Conservation (phyloP, 2,888 invertebrate genomes). For the Apamea monoglypha region DNA sequence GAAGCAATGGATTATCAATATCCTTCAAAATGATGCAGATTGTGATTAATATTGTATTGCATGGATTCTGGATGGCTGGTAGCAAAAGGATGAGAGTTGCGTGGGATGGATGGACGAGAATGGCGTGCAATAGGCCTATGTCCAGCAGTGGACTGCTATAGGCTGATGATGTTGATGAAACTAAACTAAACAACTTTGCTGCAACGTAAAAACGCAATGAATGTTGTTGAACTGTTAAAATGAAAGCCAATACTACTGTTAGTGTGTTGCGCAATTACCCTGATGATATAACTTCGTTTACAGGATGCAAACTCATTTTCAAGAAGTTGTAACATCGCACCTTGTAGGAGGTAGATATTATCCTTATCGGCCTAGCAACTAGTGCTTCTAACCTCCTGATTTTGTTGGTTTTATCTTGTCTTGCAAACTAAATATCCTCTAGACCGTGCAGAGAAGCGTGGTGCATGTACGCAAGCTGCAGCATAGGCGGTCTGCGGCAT, state of each 20-base stretch:
- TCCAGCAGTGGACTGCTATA: no score
- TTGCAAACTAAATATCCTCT: constrained; percentile 24
- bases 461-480: constrained; percentile 85
- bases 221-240: not conserved
- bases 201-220: not conserved
- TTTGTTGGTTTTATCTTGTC: not conserved
- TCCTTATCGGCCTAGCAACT: not conserved
- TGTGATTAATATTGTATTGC: no score
- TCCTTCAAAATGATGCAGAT: no score
- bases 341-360: not conserved
- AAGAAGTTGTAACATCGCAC: not conserved
- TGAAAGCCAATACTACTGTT: not conserved
- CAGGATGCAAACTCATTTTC: not conserved
- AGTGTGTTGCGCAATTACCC: not conserved
- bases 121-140: no score
- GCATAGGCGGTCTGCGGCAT: constrained; percentile 88
- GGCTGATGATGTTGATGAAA: not conserved
- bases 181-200: not conserved
- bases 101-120: no score
- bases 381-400: not conserved
- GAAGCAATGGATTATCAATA: no score
- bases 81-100: no score
- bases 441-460: constrained; percentile 57
- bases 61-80: no score
- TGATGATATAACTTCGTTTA: not conserved